Base-by-base conservation (phyloP, 2,797 vertebrate genomes). In the Halcyon leucocephala region DNA sequence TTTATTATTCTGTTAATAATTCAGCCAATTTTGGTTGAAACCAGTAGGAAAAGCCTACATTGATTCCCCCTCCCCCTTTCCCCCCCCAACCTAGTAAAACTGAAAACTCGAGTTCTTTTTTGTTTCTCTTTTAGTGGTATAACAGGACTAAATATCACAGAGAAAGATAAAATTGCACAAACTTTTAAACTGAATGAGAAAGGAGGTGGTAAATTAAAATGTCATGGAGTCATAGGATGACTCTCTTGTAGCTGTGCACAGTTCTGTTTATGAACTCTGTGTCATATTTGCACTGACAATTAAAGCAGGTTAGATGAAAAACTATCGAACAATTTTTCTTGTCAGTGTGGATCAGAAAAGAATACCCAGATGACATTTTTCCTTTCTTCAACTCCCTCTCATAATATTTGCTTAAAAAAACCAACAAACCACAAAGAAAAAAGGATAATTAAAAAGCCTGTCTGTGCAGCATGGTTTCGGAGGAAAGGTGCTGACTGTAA, bases 131-230 rank as follows among this genome's bases (percentile, higher is more conserved):
- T 82, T 37, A 90, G 92, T 95, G 60, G 37, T 81, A 22, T 69
- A 86, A 83, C n/a, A 92, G 41, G 33, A 71, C 26, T 60, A 57
- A 66, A 14, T 95, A 61, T 91, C 90, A 78, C 25, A 74, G 92
- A 95, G 80, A 93, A 87, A 84, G 60, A 58, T 89, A 84, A 93
- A 93, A 72, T 90, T 92, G 80, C 65, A 78, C 85, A n/a, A 49
- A 71, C 37, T 48, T 85, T 81, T 46, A 62, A 89, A 86, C 3
- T 65, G 76, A 88, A 79, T 82, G 66, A 89, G 70, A 84, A 93
- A 55, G 39, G 14, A 86, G n/a, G 28, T 74, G 57, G 51, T 70
- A 84, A 83, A 88, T 87, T 33, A 71, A 78, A 41, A 41, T 37
- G 19, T 41, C 48, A 54, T 1, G 0, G 65, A 90, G 60, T 79